Conservation (phyloP, 2,888 invertebrate species). For the Rapana venosa region DNA sequence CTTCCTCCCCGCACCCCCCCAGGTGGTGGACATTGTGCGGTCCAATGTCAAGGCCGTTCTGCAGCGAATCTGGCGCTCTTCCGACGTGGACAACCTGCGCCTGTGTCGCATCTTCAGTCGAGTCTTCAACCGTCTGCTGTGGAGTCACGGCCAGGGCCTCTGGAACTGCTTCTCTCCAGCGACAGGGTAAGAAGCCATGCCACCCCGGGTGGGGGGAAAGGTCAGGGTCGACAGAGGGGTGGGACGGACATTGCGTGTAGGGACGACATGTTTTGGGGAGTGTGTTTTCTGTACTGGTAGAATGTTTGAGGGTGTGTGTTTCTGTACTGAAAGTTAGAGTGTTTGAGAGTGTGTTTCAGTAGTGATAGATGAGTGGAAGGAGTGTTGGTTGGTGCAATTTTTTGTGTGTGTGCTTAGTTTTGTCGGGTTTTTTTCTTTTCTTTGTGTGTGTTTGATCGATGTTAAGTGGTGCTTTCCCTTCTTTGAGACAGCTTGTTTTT, state of each 20-base stretch:
- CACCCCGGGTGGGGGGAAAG: not conserved
- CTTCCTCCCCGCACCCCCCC: not conserved
- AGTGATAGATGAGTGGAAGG: no score
- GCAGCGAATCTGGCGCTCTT: conserved; percentile 71
- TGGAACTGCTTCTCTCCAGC: conserved; percentile 75
- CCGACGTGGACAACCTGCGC: conserved; percentile 73
- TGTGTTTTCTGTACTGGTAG: not conserved
- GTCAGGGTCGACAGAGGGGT: not conserved
- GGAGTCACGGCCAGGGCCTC: conserved; percentile 78
- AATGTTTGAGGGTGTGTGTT: conserved; percentile 15
- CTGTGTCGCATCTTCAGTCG: conserved; percentile 75
- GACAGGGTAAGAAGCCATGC: conserved; percentile 61
- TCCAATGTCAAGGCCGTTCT: conserved; percentile 76
- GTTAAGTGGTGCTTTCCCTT: no score
- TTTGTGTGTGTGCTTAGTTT: no score
- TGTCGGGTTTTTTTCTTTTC: no score
- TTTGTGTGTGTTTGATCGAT: no score
- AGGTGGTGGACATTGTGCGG: conserved; percentile 78
- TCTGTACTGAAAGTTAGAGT: no score
- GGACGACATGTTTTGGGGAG: not conserved
- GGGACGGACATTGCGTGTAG: not conserved
- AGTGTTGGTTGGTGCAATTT: no score
- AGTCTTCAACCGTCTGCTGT: conserved; percentile 76
- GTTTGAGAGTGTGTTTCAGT: no score
- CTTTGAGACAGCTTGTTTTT: no score